A percentile compares a stretch with the other conserved stretches of the same genome.
Conservation (phyloP, 2,113 vertebrate species). For the Ursus arctos region DNA sequence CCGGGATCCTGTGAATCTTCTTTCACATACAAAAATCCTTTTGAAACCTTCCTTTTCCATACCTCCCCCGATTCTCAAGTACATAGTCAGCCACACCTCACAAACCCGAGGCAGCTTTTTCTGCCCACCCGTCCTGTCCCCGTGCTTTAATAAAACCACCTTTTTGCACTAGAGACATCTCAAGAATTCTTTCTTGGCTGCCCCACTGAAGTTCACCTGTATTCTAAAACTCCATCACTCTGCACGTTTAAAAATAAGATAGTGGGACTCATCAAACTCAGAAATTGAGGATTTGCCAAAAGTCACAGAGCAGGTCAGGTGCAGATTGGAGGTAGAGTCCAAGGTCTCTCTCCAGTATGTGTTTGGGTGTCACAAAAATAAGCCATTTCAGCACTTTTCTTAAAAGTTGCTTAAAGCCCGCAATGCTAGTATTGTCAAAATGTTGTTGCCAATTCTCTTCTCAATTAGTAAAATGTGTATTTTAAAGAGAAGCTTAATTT, state of each 20-base stretch:
- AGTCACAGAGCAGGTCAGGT: not conserved
- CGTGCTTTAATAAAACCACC: no score
- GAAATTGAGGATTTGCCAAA: not conserved
- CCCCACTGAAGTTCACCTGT: no score
- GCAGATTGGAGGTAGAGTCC: not conserved
- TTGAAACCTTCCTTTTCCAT: no score
- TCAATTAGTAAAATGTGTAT: constrained; percentile 42
- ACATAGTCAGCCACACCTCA: no score
- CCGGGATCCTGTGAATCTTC: no score
- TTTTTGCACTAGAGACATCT: no score
- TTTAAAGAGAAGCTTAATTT: constrained; percentile 52
- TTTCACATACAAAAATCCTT: no score
- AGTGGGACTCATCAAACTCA: not conserved
- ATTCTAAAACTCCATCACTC: no score
- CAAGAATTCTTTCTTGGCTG: no score
- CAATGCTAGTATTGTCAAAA: not conserved
- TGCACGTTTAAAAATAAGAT: not conserved
- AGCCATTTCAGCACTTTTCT: not conserved
- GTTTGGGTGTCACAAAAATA: not conserved
- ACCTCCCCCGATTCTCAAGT: no score
- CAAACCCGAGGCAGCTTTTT: no score
- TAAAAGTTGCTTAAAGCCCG: constrained; percentile 35
- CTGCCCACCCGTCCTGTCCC: no score
- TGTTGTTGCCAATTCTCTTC: constrained; percentile 4
- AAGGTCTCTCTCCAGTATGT: not conserved